Base-by-base conservation (phyloP, 2,888 invertebrate genomes). In the Anticlea derivata region DNA sequence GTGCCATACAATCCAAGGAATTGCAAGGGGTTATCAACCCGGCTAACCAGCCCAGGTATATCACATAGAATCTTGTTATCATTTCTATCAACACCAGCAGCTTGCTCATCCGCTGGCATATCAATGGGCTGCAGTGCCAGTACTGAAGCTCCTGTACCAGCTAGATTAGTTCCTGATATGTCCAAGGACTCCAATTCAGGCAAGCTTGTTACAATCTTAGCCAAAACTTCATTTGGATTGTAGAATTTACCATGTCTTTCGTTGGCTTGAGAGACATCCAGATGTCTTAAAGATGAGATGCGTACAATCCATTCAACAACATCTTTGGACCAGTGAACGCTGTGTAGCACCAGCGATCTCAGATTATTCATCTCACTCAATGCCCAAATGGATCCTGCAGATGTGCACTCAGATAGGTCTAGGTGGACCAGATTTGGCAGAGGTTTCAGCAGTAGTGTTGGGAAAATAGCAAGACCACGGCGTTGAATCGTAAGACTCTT, bases 111-210 rank as follows among this genome's bases (percentile, higher is more conserved):
- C 31, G 73, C 70, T 27, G 62, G 65, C 0, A 66, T 4, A 11
- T 30, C 35, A 30, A 2, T 1, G n/a, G 37, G 11, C 12, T 13
- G 35, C 1, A 17, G 29, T 10, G 29, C 22, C n/a, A n/a, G 92
- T 91, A 7, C 39, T 6, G 94, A 94, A 17, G 95, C 94, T 35
- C 96, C 96, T 44, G 94, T 93, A 7, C 98, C 97, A 29, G 98
- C 97, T 59, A 99, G 90, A 91, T 99, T 98, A 10, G 99, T 99
- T 7, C 98, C 98, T 2, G 98, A 98, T 74, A 99, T 97, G 84
- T 99, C 99, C 65, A 99, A 86, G 13, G 96, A 96, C 30, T 93
- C 93, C 51, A 99, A 86, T 40, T 93, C 80, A 0, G 96, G 95
- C 66, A 99, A 90, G 73, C 91, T 93, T 40, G 92, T 91, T 7